A percentile compares a stretch with the other conserved stretches of the same genome.
Evolutionary conservation across 1,140 invertebrate species (phyloP).

Genomic region (Caerostris extrusa): DNA sequence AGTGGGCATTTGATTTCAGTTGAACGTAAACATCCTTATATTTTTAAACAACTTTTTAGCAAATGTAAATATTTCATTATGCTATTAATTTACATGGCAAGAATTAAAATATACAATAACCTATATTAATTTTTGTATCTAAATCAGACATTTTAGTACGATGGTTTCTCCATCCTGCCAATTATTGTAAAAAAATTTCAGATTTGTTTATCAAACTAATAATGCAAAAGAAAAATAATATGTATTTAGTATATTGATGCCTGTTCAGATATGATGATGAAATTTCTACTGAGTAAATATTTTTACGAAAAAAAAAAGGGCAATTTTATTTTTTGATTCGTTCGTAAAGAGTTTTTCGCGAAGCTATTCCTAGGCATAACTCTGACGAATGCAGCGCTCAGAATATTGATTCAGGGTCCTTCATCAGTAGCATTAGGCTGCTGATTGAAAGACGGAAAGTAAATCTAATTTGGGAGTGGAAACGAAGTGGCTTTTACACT

Average conservation of each 20-base stretch:
- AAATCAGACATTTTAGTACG: no score
- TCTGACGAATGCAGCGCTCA: background rate
- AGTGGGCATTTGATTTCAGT: no score
- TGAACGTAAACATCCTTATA: no score
- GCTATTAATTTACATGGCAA: no score
- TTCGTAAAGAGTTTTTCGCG: background rate
- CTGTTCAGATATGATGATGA: background rate
- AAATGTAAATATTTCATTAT: no score
- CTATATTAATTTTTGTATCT: no score
- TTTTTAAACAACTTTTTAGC: no score
- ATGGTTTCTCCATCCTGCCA: no score
- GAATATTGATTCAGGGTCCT: slow-evolving; percentile 15
- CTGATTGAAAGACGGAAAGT: slow-evolving; percentile 39
- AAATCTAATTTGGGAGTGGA: slow-evolving; percentile 34
- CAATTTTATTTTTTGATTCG: background rate
- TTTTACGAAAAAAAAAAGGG: background rate
- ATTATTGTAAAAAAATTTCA: no score
- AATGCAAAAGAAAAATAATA: background rate
- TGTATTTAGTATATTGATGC: background rate
- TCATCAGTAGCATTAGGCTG: background rate
- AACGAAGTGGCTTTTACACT: slow-evolving; percentile 31
- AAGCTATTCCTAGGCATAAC: slow-evolving; percentile 9
- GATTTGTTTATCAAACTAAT: background rate
- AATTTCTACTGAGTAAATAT: slow-evolving; percentile 26
- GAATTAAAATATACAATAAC: no score